phyloP scores from a whole-genome alignment of 2,113 vertebrate species.

The Origma solitaria region DNA sequence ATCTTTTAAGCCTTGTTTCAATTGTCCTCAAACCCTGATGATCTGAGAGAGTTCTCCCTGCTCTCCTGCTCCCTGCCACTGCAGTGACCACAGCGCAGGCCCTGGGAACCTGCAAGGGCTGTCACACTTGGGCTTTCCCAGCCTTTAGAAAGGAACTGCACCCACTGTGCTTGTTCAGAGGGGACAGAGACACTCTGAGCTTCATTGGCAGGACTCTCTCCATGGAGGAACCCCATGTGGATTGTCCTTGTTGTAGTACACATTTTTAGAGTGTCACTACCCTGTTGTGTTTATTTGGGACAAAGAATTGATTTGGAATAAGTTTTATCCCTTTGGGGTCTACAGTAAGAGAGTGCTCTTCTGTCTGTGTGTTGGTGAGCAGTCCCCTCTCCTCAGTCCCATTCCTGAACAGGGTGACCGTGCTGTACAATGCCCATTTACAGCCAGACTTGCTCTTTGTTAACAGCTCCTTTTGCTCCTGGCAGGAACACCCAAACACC shows the following conservation, averaged over 20 bases:
- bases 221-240: neutral
- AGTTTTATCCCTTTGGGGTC: neutral
- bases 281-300: neutral
- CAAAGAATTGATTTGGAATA: neutral
- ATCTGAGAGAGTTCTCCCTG: neutral
- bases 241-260: neutral
- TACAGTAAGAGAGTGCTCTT: neutral
- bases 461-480: slow-evolving; percentile 40
- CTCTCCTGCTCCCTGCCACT: neutral
- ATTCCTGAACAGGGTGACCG: neutral
- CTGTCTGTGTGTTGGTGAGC: neutral
- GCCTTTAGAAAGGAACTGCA: neutral
- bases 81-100: neutral
- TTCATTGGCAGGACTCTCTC: neutral
- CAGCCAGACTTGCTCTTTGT: slow-evolving; percentile 36
- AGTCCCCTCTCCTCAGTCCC: neutral
- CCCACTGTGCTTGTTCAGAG: neutral
- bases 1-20: neutral
- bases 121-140: neutral
- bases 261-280: neutral
- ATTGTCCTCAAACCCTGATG: neutral
- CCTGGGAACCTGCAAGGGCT: neutral
- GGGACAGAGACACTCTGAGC: neutral
- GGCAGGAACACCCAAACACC: slow-evolving; percentile 5
- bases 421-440: slow-evolving; percentile 8